Conservation (phyloP, 2,888 invertebrate species). For the Apamea sordens region DNA sequence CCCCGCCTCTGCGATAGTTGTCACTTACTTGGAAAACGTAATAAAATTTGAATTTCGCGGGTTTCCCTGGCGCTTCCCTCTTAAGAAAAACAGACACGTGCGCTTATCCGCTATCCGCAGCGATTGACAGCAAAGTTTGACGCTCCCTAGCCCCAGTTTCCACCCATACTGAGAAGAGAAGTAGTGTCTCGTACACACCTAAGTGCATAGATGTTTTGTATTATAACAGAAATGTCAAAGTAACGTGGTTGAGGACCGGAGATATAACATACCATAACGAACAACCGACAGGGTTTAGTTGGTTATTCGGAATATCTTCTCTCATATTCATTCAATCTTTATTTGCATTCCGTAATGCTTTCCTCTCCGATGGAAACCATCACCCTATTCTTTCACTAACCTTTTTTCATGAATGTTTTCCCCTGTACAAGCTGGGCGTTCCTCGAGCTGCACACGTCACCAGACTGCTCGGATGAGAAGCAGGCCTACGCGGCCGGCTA, state of each 20-base stretch:
- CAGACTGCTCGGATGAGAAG: slow-evolving; percentile 84
- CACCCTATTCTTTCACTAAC: background rate
- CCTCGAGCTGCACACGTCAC: slow-evolving; percentile 90
- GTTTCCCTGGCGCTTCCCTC: too few relatives aligned
- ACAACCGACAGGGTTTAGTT: background rate
- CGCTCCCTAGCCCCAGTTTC: too few relatives aligned
- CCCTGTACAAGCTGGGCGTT: slow-evolving; percentile 89
- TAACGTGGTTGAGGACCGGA: background rate
- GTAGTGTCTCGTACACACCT: too few relatives aligned
- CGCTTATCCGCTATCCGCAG: too few relatives aligned
- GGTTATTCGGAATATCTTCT: background rate
- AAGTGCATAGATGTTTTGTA: background rate
- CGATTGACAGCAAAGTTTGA: too few relatives aligned
- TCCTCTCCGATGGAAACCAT: background rate
- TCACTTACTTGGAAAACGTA: too few relatives aligned
- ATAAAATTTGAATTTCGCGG: too few relatives aligned
- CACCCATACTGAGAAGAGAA: too few relatives aligned
- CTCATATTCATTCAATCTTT: background rate
- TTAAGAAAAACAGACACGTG: too few relatives aligned
- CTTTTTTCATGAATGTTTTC: background rate
- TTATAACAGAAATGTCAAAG: background rate
- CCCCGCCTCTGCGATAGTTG: too few relatives aligned
- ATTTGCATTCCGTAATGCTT: background rate
- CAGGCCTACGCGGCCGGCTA: slow-evolving; percentile 92
- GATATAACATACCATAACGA: background rate